phyloP scores from a whole-genome alignment of 2,797 vertebrate genomes.

The Acanthiza pusilla region DNA sequence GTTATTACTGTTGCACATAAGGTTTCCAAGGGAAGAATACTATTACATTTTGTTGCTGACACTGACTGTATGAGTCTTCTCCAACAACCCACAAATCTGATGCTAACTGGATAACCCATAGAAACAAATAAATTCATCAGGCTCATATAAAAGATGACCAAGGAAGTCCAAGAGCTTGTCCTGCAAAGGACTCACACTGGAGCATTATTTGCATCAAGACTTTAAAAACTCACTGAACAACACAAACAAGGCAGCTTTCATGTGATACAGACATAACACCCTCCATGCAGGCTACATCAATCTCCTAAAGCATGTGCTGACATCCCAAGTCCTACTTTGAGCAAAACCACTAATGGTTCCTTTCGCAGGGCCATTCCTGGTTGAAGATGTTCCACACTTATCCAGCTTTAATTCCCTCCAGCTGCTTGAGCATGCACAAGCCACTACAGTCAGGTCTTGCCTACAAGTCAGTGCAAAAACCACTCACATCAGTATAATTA shows the following conservation, averaged over 20 bases:
- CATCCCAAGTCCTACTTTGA: background rate
- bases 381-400: background rate
- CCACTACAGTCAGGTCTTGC: background rate
- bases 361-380: background rate
- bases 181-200: background rate
- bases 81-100: background rate
- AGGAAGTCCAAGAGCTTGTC: background rate
- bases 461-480: background rate
- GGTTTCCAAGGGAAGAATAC: background rate
- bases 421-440: background rate
- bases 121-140: background rate
- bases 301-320: background rate
- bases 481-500: background rate
- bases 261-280: background rate
- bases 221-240: background rate
- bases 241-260: background rate
- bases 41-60: background rate
- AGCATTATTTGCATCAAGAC: background rate
- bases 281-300: rapidly evolving
- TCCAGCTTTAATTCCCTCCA: background rate
- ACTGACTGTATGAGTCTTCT: background rate
- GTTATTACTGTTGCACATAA: background rate
- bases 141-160: background rate
- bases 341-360: background rate
- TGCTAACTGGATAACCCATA: background rate